A percentile compares a stretch with the other conserved stretches of the same genome.
These are phyloP conservation scores for Melanaphis sacchari DNA, from an alignment of 1,140 invertebrate genomes.

Conservation along the genomic window DNA sequence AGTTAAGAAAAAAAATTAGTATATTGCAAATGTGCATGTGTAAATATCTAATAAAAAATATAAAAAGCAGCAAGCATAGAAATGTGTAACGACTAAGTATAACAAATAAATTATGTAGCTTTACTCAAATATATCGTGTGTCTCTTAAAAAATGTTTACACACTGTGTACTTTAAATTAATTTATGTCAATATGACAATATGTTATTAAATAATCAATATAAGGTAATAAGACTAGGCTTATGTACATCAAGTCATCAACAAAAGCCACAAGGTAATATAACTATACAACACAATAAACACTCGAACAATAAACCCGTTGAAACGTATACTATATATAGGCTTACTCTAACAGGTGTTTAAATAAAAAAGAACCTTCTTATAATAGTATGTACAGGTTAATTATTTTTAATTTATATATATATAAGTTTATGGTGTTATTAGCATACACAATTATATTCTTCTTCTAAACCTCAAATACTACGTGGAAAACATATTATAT, in stretches of 20 bases:
- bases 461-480: neutral
- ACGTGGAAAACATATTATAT: neutral
- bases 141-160: neutral
- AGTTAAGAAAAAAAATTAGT: neutral
- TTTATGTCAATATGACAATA: neutral
- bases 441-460: neutral
- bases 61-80: neutral
- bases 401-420: neutral
- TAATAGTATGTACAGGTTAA: neutral
- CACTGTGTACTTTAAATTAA: neutral
- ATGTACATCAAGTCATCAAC: neutral
- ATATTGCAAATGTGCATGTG: neutral
- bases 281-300: neutral
- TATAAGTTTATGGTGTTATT: neutral
- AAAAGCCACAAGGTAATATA: neutral
- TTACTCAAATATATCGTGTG: neutral
- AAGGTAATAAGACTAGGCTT: neutral
- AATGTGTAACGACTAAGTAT: neutral
- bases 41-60: neutral
- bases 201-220: neutral
- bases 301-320: neutral
- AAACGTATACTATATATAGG: constrained; percentile 1
- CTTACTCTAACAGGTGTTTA: neutral
- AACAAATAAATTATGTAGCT: neutral
- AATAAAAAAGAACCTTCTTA: neutral